Evolutionary conservation across 2,888 invertebrate species (phyloP), one percentile per base, ranked within the genome.

Genomic region (Diaphora mendica): DNA sequence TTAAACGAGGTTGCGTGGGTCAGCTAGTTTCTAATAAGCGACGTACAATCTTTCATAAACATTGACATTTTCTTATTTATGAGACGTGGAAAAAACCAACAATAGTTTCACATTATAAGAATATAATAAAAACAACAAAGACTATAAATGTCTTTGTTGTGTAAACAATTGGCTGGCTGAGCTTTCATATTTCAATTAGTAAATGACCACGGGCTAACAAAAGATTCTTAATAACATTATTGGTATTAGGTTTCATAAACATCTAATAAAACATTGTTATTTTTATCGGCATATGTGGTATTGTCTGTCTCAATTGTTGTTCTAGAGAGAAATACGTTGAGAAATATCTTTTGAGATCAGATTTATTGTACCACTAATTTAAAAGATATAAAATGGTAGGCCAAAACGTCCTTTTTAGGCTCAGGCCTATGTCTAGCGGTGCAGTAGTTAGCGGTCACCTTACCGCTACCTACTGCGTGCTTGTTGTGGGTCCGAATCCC

Each of bases 21-120:
- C n/a, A n/a, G n/a, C n/a, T n/a, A n/a, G n/a, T 72, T 42, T 59
- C 76, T 79, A 83, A 82, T 82, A 75, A 77, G 76, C 15, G 74
- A 70, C 72, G 72, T 73, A 73, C 77, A 77, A 0, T 67, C 65
- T 62, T 68, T 33, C 62, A 78, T 68, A 75, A 20, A 69, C 5
- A 17, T 20, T 48, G 33, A 30, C 35, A 55, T 55, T 68, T 8
- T 55, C 23, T 51, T 55, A 35, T 68, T 35, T 20, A 55, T 35
- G 23, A 55, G 30, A 70, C 23, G 68, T 70, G 48, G 33, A 23
- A 35, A 17, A 72, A 64, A 73, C 75, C 74, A 75, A 70, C 35
- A 35, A 55, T 7, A 26, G 66, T 48, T 13, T 26, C n/a, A 64
- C 44, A 62, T 59, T 59, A 70, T 48, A 35, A 35, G 4, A 70